Evolutionary conservation across 23 tunicate species (phyloP), one percentile per base, ranked within the genome.

Genomic region (Aplidium turbinatum): DNA sequence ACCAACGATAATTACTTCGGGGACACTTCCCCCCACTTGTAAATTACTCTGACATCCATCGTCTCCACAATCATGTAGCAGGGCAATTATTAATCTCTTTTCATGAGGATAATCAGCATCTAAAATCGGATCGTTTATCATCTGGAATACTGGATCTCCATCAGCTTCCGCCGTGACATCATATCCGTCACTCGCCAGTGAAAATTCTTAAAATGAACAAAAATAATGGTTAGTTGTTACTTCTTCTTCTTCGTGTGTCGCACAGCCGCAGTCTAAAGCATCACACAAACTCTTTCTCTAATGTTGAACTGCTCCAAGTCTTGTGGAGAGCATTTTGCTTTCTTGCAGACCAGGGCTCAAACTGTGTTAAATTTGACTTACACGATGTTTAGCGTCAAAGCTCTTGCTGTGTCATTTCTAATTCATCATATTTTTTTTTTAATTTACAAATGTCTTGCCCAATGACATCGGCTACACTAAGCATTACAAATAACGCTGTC

Each of bases 11-110:
- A 73, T 35, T 74, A 80, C 86, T 11, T 56, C 0, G 7, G 85
- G 86, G 30, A 81, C 46, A 11, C 48, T 38, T n/a, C 90, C 94
- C 1, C 29, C 31, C 22, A 81, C 71, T 2, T 32, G 45, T 50
- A 87, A 50, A 48, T 81, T 29, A 42, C 94, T 87, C 40, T 80
- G 86, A 57, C 94, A 87, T 25, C 78, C 94, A 31, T 87, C 82
- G 34, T 64, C 77, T 5, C 87, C 82, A 57, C 94, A 87, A 42
- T 70, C 69, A 34, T 58, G 64, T 23, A 23, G 31, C 5, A 87
- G 33, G 19, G 6, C 31, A 1, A 87, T 77, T 1, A 20, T 47
- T 23, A 19, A 19, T 21, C 30, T 46, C 53, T 21, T 38, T 25
- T 21, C 38, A 3, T 21, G 42, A 23, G 46, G 65, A 1, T 45